Evolutionary conservation across 2,797 vertebrate species (phyloP), one percentile per base, ranked within the genome.

Genomic region (Neosilurus mollespiculum): DNA sequence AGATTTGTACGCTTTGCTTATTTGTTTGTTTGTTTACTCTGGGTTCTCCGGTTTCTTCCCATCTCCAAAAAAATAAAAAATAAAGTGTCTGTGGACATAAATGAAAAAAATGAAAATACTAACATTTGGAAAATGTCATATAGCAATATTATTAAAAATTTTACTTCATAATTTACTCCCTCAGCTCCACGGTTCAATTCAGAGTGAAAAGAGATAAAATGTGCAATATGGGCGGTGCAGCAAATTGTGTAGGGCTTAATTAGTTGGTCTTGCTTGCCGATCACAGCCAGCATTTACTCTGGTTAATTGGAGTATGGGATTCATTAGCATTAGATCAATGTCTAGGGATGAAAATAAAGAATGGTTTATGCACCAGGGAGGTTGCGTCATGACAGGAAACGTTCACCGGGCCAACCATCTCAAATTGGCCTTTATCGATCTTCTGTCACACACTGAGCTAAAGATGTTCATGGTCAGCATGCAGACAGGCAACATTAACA

Each of bases 251-350:
- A 78, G 78, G 56, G 89, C 91, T 93, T 92, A 92, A 93, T 94
- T 93, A 92, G 88, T 88, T 87, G 80, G 69, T 80, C 75, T 64
- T 26, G 83, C 84, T 81, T 82, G 85, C 84, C 72, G 72, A 86
- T 85, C 75, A 82, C 76, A 92, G 90, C 89, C 87, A 91, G 91
- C 91, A 67, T 37, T 59, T 78, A 80, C 83, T 76, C 87, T 86
- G 89, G 87, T 90, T 89, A 90, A 92, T 93, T 93, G 91, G 93
- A 92, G 91, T 91, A 93, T 90, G 89, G 92, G 89, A 88, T 91
- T 90, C 84, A 89, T 86, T 85, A 59, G 67, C 78, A 84, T 91
- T 77, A 10, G 53, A 88, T 91, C 91, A 80, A 49, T 84, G 58
- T 61, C 70, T 51, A 54, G 83, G 86, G 14, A 16, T 3, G 14